Evolutionary conservation across 1,140 invertebrate genomes (phyloP), one percentile per base, ranked within the genome.

Genomic region (Pteromalus puparum): DNA sequence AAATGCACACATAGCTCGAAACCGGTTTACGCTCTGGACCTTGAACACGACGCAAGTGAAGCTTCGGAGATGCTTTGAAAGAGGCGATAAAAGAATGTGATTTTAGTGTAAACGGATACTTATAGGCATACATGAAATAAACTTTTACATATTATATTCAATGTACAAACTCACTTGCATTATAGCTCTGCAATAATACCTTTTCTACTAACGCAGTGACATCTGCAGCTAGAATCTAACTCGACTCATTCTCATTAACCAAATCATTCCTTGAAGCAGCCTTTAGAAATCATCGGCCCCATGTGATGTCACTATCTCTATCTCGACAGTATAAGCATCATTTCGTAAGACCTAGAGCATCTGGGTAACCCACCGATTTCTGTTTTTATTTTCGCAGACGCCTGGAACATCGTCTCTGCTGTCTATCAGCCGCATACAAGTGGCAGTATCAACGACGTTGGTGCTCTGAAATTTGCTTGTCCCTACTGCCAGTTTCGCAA

Each of bases 401-500:
- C 53, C 46, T 79, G 77, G 77, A 12, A 24, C 6, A 61, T 77
- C 12, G 42, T 30, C 21, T 42, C 18, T n/a, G 24, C 30, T 26
- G 13, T 61, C 1, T 61, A 77, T 18, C 72, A 61, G 4, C 6
- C 7, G 12, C 61, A 21, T 12, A 18, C 48, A 18, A 5, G 15
- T 18, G 48, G n/a, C 4, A 30, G 13, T 72, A n/a, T 72, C 26
- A 34, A 82, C 13, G 81, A 82, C 7, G 73, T 67, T 7, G 73
- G 72, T 3, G 26, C 30, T 9, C 12, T 77, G 7, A 72, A 21
- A 70, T 88, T 75, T 46, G 85, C 87, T 12, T 88, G 87, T 79
- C 87, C 88, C 0, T 85, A 88, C 76, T 88, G 87, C 72, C 82
- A 78, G 4, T 87, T 87, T 67, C 85, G 74, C 5, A 87, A 88